Evolutionary conservation across 1,140 invertebrate genomes (phyloP).

Genomic region (Formica exsecta): DNA sequence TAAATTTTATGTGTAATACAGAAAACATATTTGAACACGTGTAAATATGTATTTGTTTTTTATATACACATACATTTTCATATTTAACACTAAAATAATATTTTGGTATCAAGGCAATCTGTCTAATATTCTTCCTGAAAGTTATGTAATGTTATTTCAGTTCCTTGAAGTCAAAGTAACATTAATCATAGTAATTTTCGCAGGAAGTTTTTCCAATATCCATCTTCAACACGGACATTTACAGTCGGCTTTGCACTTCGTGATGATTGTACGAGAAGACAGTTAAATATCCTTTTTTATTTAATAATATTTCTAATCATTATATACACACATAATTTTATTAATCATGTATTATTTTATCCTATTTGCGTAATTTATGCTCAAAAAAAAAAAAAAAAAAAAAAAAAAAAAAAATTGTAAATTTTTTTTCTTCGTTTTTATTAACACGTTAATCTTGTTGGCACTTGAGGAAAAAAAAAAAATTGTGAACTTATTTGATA

Average conservation of each 20-base stretch:
- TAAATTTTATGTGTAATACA: too few relatives aligned
- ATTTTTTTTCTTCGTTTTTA: too few relatives aligned
- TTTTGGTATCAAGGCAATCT: not conserved
- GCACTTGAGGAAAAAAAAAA: too few relatives aligned
- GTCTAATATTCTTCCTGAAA: constrained; percentile 40
- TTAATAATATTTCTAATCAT: constrained; percentile 3
- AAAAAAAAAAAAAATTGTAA: constrained; percentile 26
- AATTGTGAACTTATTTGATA: not conserved
- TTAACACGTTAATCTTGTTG: too few relatives aligned
- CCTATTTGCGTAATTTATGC: not conserved
- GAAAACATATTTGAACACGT: too few relatives aligned
- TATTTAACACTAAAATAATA: not conserved
- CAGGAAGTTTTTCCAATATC: constrained; percentile 34
- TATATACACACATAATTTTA: not conserved
- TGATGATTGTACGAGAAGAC: constrained; percentile 10
- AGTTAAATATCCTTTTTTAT: constrained; percentile 5
- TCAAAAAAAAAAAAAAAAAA: constrained; percentile 23
- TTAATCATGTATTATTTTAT: constrained; percentile 22
- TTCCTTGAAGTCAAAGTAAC: constrained; percentile 30
- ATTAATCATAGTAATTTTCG: constrained; percentile 46
- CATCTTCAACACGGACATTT: constrained; percentile 13
- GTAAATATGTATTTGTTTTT: not conserved
- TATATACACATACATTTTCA: constrained; percentile 7
- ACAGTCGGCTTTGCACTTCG: not conserved
- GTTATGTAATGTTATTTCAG: constrained; percentile 24